phyloP scores from a whole-genome alignment of 2,113 vertebrate genomes.

The Pardalotus punctatus region DNA sequence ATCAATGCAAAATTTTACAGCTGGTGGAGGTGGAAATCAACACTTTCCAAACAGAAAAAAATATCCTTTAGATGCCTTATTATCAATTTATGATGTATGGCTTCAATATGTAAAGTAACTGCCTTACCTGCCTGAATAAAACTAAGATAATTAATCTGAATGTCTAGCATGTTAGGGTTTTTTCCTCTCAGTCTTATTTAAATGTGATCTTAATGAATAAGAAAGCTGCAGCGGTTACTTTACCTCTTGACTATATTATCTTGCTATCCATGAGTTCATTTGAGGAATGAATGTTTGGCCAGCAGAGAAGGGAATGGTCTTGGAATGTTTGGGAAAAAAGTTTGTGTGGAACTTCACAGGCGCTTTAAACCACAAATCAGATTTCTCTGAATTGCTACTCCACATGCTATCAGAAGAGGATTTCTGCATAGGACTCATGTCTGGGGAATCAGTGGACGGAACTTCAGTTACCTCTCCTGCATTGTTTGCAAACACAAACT shows the following conservation, averaged over 20 bases:
- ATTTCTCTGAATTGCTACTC: background rate
- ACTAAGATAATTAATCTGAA: background rate
- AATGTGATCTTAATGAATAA: background rate
- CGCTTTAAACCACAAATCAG: background rate
- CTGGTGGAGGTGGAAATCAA: background rate
- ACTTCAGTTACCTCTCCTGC: background rate
- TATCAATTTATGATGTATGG: background rate
- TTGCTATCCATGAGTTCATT: rapidly evolving
- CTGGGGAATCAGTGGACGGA: background rate
- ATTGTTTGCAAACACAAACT: background rate
- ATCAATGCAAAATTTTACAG: background rate
- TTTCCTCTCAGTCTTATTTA: background rate
- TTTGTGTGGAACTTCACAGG: background rate
- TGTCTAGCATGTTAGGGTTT: rapidly evolving
- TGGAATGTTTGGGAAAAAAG: background rate
- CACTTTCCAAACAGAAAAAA: background rate
- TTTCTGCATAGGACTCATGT: background rate
- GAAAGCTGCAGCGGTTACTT: background rate
- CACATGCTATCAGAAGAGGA: rapidly evolving
- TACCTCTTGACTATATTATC: background rate
- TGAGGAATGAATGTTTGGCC: background rate
- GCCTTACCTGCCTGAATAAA: background rate
- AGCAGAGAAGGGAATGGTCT: background rate
- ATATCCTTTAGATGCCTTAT: background rate
- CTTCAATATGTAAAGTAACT: background rate